Evolutionary conservation across 2,888 invertebrate genomes (phyloP), one percentile per base, ranked within the genome.

Genomic region (Scelioninae gen. 2): DNA sequence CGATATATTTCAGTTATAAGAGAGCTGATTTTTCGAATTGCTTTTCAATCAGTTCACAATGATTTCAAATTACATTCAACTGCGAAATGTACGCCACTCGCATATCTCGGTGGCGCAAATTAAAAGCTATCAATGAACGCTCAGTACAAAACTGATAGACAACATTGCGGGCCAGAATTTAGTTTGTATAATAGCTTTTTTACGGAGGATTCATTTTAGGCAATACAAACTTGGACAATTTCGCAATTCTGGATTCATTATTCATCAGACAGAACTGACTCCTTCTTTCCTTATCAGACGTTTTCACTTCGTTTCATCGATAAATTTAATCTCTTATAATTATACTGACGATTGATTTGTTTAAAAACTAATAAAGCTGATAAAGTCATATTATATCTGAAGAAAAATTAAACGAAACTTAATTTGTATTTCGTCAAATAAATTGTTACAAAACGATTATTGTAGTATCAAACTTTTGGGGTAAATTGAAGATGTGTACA

Each of bases 11-110:
- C 60, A 60, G 45, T 60, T 60, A 52, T 68, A n/a, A n/a, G 58
- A 52, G 52, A 58, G 58, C 58, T 28, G 50, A 68, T 58, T 58
- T 68, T 68, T 52, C 18, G 37, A 68, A 68, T 68, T 68, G 46
- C 53, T 60, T 68, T 68, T 60, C 60, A 60, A 68, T 68, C 58
- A 67, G 35, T 52, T 60, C 60, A 19, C 22, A n/a, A 53, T 19
- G 41, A 52, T 60, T 50, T 60, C 28, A 52, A 60, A 58, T 68
- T 52, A 68, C 58, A 13, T 67, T 65, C 19, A 55, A 55, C 55
- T 46, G 25, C 48, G 25, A 39, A 37, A 35, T 39, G 41, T 35
- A 39, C 11, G 65, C 55, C 45, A 53, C 52, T 46, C 4, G 48
- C 28, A 31, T 55, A 31, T 55, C 55, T 64, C 48, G 37, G 46